Base-by-base conservation (phyloP, 2,888 invertebrate species). In the Drosophila incognita region DNA sequence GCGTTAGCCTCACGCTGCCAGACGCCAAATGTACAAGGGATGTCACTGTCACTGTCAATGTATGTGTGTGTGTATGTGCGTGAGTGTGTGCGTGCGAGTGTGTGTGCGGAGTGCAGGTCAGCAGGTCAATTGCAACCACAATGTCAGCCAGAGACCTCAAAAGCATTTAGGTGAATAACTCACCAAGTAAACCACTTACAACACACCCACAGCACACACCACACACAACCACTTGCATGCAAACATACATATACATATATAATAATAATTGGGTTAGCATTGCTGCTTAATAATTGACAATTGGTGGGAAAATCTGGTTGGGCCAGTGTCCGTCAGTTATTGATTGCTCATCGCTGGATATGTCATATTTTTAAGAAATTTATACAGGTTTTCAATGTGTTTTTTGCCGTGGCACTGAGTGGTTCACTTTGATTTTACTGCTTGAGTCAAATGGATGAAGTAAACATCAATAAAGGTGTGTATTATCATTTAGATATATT, bases 261-360 rank as follows among this genome's bases (percentile, higher is more conserved):
- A 59, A 38, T 38, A 42, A 71, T 83, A 88, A 89, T 88, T 85
- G 82, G 77, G 72, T 79, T 88, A 67, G 72, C 33, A 66, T 65
- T 69, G 71, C 59, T 53, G 38, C 35, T 78, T 76, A 82, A 86
- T 85, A 87, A 85, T 89, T 89, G 79, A 83, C 58, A 68, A 57
- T 76, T 80, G 80, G 86, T 92, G 92, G 92, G 92, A 92, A 92
- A 81, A 81, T 88, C 82, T 86, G 78, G 13, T 72, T 67, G 70
- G 68, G 76, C 65, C 70, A 76, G 66, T 72, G 82, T 71, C 79
- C 91, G 92, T 57, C 77, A 72, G 67, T 90, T 92, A 91, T 92
- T 90, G 91, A 91, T 91, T 91, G 80, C 70, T 69, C 69, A 71
- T 62, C 58, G 57, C 35, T 36, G 38, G 36, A 48, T 54, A 61